These are phyloP conservation scores for Acrobasis repandana DNA, from an alignment of 2,888 invertebrate genomes.

Conservation along the genomic window DNA sequence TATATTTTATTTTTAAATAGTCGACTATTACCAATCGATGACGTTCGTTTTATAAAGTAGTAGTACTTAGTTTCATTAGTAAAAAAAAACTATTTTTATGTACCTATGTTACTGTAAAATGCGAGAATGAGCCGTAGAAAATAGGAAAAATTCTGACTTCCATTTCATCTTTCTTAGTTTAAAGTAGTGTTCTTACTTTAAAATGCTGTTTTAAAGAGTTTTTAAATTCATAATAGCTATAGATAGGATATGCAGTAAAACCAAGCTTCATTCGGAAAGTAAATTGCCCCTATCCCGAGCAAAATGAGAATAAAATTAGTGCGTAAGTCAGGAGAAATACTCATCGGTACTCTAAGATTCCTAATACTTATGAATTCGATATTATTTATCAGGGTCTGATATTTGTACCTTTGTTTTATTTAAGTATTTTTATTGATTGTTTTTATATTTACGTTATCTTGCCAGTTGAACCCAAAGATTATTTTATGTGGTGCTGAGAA, in stretches of 20 bases:
- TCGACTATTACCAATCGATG: not conserved
- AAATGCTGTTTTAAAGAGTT: conserved; percentile 21
- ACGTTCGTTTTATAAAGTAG: not conserved
- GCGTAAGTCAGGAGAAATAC: conserved; percentile 25
- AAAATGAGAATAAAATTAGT: conserved; percentile 5
- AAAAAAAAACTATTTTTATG: conserved; percentile 5
- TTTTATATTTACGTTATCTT: conserved; percentile 51
- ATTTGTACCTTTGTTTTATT: conserved; percentile 47
- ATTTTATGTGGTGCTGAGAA: conserved; percentile 55
- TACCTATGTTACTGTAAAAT: conserved; percentile 6
- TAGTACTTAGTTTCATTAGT: not conserved
- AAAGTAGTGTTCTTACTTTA: conserved; percentile 2
- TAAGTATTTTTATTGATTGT: conserved; percentile 57
- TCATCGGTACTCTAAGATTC: conserved; percentile 32
- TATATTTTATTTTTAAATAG: not conserved
- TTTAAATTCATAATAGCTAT: conserved; percentile 10
- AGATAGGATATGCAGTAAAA: conserved; percentile 26
- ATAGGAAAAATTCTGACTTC: conserved; percentile 13
- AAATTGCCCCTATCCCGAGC: conserved; percentile 27
- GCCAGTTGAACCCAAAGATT: conserved; percentile 73
- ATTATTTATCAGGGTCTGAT: conserved; percentile 59
- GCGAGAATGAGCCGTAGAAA: conserved; percentile 11
- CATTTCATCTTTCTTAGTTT: conserved; percentile 4
- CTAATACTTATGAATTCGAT: conserved; percentile 52
- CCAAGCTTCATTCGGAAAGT: conserved; percentile 22